A percentile compares a stretch with the other conserved stretches of the same genome.
These are phyloP conservation scores for Genyomyrus donnyi DNA, from an alignment of 2,113 vertebrate species.

Conservation along the genomic window DNA sequence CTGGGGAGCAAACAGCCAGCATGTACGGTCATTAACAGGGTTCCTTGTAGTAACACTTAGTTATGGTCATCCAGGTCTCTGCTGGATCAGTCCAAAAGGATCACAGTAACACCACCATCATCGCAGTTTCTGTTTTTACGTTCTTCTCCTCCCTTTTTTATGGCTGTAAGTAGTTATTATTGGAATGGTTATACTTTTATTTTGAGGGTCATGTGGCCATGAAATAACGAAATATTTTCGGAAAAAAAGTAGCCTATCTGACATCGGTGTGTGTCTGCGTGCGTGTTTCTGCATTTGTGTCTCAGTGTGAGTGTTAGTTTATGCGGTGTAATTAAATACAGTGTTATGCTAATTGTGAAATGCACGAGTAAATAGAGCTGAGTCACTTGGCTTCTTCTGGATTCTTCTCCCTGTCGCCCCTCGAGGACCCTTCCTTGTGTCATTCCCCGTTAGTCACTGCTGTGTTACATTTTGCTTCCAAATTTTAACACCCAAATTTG, in stretches of 20 bases:
- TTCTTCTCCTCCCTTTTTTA: not conserved
- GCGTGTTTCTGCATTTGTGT: not conserved
- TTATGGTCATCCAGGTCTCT: not conserved
- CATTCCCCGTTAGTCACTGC: not conserved
- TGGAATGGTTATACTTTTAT: not conserved
- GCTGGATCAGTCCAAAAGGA: not conserved
- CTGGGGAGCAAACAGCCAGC: not conserved
- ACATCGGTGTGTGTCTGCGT: not conserved
- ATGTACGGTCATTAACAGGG: not conserved
- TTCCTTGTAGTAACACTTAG: not conserved
- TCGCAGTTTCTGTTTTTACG: not conserved
- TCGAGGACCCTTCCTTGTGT: not conserved
- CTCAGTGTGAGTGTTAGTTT: not conserved
- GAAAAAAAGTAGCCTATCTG: not conserved
- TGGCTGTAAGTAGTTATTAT: not conserved
- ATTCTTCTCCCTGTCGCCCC: not conserved
- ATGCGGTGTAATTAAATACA: not conserved
- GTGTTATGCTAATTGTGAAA: not conserved
- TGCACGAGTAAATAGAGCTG: not conserved
- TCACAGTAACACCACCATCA: not conserved
- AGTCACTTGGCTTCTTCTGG: not conserved
- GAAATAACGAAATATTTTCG: not conserved
- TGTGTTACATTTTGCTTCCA: not conserved
- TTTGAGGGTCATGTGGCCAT: not conserved
- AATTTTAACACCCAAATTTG: not conserved